These are phyloP conservation scores for Microctenopoma steveboyesi DNA, from an alignment of 2,797 vertebrate species.

Conservation along the genomic window DNA sequence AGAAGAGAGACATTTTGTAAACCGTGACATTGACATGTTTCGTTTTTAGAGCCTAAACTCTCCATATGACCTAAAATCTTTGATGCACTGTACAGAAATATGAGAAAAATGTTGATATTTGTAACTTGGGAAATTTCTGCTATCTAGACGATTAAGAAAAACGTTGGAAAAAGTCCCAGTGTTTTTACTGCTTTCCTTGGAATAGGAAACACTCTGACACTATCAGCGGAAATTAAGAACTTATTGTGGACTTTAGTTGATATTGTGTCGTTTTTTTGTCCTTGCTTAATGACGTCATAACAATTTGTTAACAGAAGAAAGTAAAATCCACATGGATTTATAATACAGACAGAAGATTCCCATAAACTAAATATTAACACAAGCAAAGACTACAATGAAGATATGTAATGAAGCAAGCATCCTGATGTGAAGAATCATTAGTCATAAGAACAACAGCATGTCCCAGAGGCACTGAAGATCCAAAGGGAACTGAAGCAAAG, in stretches of 20 bases:
- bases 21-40: constrained; percentile 41
- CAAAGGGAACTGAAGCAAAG: too few relatives aligned
- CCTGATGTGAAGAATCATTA: background rate
- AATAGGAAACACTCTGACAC: constrained; percentile 45
- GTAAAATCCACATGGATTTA: constrained; percentile 38
- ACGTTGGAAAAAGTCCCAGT: constrained; percentile 47
- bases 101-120: constrained; percentile 66
- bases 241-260: constrained; percentile 41
- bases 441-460: too few relatives aligned
- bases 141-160: constrained; percentile 56
- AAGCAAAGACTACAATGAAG: background rate
- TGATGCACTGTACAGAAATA: constrained; percentile 50
- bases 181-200: constrained; percentile 71
- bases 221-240: constrained; percentile 60
- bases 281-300: constrained; percentile 62
- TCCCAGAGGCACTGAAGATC: too few relatives aligned
- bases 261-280: constrained; percentile 22
- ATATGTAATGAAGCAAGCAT: background rate
- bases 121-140: constrained; percentile 61
- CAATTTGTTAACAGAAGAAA: constrained; percentile 50
- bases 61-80: constrained; percentile 59
- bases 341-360: constrained; percentile 8
- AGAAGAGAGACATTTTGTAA: constrained; percentile 47
- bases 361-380: constrained; percentile 11
- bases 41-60: constrained; percentile 22